Evolutionary conservation across 2,113 vertebrate genomes (phyloP).

Genomic region (Leucopternis melanops): DNA sequence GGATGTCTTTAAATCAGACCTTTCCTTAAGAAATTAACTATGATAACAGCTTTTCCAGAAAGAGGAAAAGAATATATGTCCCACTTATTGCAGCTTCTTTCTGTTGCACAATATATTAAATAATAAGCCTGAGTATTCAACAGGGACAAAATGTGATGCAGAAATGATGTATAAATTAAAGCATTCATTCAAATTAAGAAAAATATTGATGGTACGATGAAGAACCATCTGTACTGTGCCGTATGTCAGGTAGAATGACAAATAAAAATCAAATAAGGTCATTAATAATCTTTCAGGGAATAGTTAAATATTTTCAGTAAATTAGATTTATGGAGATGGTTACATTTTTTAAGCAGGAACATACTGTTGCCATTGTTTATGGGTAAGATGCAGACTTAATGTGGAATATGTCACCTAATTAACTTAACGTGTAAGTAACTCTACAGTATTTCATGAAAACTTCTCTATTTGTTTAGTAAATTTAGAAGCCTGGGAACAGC

Average conservation of each 20-base stretch:
- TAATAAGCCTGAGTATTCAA: not conserved
- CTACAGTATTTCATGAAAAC: not conserved
- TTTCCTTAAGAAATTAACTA: not conserved
- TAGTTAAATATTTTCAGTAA: not conserved
- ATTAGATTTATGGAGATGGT: not conserved
- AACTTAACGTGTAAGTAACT: not conserved
- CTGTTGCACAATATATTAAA: not conserved
- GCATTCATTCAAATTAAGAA: slow-evolving; percentile 10
- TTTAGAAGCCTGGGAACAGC: not conserved
- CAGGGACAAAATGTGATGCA: not conserved
- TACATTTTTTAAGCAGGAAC: not conserved
- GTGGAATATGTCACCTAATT: not conserved
- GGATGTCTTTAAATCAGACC: not conserved
- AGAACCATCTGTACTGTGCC: slow-evolving; percentile 20
- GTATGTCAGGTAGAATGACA: slow-evolving; percentile 23
- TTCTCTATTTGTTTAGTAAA: not conserved
- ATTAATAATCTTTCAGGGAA: slow-evolving; percentile 21
- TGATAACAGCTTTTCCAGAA: not conserved
- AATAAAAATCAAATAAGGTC: not conserved
- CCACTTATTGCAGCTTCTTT: not conserved
- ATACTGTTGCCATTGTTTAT: not conserved
- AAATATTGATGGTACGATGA: not conserved
- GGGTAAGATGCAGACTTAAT: not conserved
- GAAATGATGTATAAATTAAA: slow-evolving; percentile 18
- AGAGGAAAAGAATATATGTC: not conserved